A percentile compares a stretch with the other conserved stretches of the same genome.
Conservation (phyloP, 2,113 vertebrate species). For the Nasalis larvatus region DNA sequence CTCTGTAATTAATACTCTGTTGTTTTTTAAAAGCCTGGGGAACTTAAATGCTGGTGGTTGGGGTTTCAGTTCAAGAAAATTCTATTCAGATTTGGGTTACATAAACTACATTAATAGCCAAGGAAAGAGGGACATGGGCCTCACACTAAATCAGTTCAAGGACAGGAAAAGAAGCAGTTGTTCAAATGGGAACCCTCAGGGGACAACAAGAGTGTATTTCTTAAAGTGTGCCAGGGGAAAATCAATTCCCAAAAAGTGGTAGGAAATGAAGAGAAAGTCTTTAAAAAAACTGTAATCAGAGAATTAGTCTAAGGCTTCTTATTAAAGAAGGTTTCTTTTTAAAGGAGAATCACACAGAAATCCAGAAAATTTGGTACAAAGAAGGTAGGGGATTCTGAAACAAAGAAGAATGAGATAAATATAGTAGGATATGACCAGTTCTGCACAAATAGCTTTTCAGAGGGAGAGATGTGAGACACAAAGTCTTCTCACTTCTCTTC, state of each 20-base stretch:
- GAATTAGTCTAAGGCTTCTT: slow-evolving; percentile 28
- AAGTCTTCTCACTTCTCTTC: not conserved
- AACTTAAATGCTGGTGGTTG: not conserved
- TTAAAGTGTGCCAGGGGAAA: slow-evolving; percentile 23
- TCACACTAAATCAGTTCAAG: slow-evolving; percentile 25
- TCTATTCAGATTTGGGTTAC: slow-evolving; percentile 7
- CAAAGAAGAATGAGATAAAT: not conserved
- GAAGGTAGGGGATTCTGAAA: not conserved
- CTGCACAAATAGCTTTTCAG: not conserved
- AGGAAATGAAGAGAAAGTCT: slow-evolving; percentile 26
- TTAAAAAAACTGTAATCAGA: not conserved
- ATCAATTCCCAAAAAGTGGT: not conserved
- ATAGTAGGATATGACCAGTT: not conserved
- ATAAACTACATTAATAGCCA: not conserved
- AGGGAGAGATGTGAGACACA: not conserved
- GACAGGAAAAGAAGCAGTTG: not conserved
- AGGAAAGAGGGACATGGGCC: not conserved
- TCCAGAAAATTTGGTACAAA: not conserved
- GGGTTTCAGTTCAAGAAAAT: not conserved
- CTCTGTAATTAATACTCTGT: not conserved
- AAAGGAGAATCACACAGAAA: slow-evolving; percentile 5
- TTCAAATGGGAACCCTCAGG: not conserved
- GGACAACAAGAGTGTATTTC: not conserved
- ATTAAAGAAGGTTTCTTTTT: not conserved
- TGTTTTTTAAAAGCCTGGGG: not conserved